Evolutionary conservation across 2,113 vertebrate species (phyloP), one percentile per base, ranked within the genome.

Genomic region (Podarcis raffonei): DNA sequence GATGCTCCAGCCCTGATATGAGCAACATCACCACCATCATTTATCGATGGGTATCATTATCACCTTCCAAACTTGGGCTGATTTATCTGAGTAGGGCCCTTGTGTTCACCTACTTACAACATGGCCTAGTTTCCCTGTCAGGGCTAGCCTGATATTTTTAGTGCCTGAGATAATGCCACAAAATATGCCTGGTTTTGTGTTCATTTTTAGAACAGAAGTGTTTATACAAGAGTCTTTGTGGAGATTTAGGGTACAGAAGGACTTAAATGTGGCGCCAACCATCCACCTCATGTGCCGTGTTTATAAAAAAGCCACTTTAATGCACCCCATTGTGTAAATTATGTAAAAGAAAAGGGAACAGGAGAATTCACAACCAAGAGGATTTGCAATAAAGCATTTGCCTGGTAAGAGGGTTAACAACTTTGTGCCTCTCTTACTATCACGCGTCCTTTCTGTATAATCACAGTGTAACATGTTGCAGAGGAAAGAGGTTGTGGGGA

Each of bases 381-480:
- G 95, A 96, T 97, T 97, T 97, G 92, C 90, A 92, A 85, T 92
- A 85, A 93, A 95, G 96, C 89, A 97, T 96, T 97, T 97, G 95
- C 95, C 89, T 94, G 86, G 94, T 97, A 97, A 97, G 97, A 97
- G 95, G 95, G 95, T 97, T 97, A 97, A 93, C 94, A 96, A 96
- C 93, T 92, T 96, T 96, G 93, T 93, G 90, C 90, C 59, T 77
- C 53, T 81, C 16, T 20, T 37, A 57, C 81, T 8, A 57, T 79
- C 72, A 27, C 62, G 18, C 32, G 72, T 89, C 76, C 81, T 89
- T 84, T 87, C 35, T 81, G 86, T 83, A 84, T 89, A 89, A 89
- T 89, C 81, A 89, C 87, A 77, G 78, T n/a, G 77, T 57, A 84
- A 77, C 62, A 48, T 15, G 59, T 66, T 83, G 18, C 35, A 42